These are phyloP conservation scores for Ptychadena robeensis DNA, from an alignment of 2,797 vertebrate genomes.

Conservation along the genomic window DNA sequence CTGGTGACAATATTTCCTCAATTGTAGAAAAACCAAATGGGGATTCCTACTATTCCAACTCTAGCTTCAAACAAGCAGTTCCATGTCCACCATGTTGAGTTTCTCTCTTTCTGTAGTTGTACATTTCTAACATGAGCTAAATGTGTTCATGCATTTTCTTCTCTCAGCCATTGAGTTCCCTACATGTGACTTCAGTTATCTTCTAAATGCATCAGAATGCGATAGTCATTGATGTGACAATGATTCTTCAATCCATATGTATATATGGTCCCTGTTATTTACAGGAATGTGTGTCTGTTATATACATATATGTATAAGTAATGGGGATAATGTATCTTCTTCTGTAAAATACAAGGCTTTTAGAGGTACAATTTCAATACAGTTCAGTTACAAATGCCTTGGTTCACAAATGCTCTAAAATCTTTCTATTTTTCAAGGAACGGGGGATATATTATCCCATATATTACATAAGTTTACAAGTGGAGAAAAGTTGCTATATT, in stretches of 20 bases:
- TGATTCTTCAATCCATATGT: slow-evolving; percentile 16
- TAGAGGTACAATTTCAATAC: neutral
- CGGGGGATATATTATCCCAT: neutral
- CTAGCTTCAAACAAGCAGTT: neutral
- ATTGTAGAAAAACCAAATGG: no score
- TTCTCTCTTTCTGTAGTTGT: neutral
- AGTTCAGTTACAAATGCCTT: neutral
- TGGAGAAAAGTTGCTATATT: neutral
- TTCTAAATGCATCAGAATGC: slow-evolving; percentile 8
- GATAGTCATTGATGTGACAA: slow-evolving; percentile 49
- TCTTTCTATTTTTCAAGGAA: neutral
- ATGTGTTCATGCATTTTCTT: neutral
- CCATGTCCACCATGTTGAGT: neutral
- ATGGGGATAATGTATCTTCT: neutral
- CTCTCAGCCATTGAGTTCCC: neutral
- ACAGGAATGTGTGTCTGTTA: neutral
- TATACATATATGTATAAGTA: neutral
- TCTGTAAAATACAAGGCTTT: neutral
- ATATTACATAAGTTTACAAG: neutral
- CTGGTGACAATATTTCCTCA: no score
- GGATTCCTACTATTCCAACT: no score
- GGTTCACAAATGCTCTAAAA: neutral
- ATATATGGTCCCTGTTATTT: neutral
- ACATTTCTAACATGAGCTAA: neutral
- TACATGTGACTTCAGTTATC: neutral